phyloP scores from a whole-genome alignment of 2,888 invertebrate species.

The Stegana nigrithorax region DNA sequence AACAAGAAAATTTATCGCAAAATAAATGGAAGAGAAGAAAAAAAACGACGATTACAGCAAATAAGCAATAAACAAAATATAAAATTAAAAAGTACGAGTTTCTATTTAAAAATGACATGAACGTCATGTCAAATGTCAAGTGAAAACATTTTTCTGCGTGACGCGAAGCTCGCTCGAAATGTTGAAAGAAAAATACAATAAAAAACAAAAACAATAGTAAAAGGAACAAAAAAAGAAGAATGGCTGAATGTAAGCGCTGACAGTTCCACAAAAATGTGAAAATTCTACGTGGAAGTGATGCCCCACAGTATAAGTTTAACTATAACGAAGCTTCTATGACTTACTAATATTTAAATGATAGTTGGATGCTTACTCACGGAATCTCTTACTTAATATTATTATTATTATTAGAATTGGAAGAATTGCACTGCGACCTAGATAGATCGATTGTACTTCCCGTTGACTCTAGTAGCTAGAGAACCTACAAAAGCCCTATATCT shows the following conservation, averaged over 20 bases:
- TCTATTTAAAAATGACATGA: conserved; percentile 53
- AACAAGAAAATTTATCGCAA: not conserved
- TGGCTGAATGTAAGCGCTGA: conserved; percentile 24
- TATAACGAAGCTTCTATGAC: no score
- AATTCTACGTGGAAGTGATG: no score
- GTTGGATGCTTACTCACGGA: no score
- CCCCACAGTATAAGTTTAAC: no score
- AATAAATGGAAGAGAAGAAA: conserved; percentile 16
- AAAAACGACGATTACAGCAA: not conserved
- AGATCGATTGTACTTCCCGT: no score
- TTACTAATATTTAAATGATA: no score
- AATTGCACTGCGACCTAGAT: no score
- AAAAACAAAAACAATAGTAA: conserved; percentile 32
- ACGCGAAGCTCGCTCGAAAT: conserved; percentile 24
- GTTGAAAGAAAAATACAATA: no score
- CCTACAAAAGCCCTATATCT: no score
- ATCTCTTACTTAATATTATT: no score
- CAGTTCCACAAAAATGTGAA: conserved; percentile 26
- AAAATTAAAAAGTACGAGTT: conserved; percentile 53
- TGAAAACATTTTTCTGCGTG: conserved; percentile 33
- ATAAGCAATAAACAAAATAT: conserved; percentile 35
- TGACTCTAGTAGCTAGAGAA: no score
- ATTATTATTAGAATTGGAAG: no score
- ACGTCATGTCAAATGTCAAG: conserved; percentile 59
- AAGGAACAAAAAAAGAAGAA: conserved; percentile 11